Evolutionary conservation across 1,140 invertebrate genomes (phyloP), one percentile per base, ranked within the genome.

Genomic region (Drosophila oshimai): DNA sequence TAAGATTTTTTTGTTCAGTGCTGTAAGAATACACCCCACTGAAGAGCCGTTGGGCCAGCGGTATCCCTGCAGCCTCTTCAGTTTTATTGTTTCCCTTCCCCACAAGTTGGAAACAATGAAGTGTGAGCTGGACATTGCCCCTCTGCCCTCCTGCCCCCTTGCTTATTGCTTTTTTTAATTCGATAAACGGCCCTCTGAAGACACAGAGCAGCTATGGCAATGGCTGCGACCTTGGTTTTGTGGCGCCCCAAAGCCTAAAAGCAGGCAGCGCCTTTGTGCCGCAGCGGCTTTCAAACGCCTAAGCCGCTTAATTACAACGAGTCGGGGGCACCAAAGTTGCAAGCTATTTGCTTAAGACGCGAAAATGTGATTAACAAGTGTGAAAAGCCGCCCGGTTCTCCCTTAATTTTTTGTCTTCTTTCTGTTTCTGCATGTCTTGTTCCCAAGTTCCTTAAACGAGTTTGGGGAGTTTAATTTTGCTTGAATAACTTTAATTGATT

Each of bases 341-440:
- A 60, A 72, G 61, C 76, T 87, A 76, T 86, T 86, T 81, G 79
- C 76, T 87, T 86, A 86, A 86, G 81, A 87, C 81, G 80, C 76
- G 76, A 86, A 86, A 86, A 87, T 86, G 81, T 86, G 81, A 86
- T 86, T 86, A 86, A 86, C 81, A 86, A 86, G 81, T 87, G 81
- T 86, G 81, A 86, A 86, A 86, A 86, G 81, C 81, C 62, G 81
- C 67, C 64, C 76, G 57, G 41, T 36, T 49, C 68, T 46, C 22
- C 37, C 51, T 42, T 36, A 41, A 36, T 41, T 80, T 62, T 71
- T 75, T 58, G 36, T 39, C 51, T 54, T 57, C 57, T 80, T 60
- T 60, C 29, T 22, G 44, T 58, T 76, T 67, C 50, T 49, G 46
- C 49, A 42, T 58, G 57, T 64, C 57, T 62, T 69, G 61, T 42